phyloP scores from a whole-genome alignment of 37 sponge, comb jelly and placozoan species.

The Halisarca cf. caerulea region DNA sequence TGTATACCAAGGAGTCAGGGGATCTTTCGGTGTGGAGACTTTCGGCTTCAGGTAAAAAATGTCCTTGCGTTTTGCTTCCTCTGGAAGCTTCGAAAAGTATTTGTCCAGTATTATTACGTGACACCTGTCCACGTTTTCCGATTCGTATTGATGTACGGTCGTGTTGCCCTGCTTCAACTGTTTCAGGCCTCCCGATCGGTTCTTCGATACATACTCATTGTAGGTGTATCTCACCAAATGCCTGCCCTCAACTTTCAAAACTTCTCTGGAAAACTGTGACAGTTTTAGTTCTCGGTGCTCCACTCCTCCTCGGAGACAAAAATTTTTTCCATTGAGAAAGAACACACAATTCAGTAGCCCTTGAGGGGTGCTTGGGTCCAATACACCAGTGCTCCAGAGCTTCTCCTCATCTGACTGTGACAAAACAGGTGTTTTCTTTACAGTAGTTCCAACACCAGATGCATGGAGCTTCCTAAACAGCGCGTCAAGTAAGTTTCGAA shows the following conservation, averaged over 20 bases:
- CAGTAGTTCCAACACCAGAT: too few relatives aligned
- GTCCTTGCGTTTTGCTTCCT: neutral
- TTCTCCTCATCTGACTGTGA: slow-evolving; percentile 33
- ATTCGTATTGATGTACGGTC: slow-evolving; percentile 24
- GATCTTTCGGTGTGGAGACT: too few relatives aligned
- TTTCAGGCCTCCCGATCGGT: slow-evolving; percentile 9
- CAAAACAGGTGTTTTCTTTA: neutral
- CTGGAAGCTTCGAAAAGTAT: too few relatives aligned
- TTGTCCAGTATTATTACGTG: too few relatives aligned
- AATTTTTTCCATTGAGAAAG: slow-evolving; percentile 43
- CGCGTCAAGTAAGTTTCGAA: neutral
- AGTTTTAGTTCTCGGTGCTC: slow-evolving; percentile 35
- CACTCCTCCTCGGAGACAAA: slow-evolving; percentile 36
- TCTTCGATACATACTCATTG: slow-evolving; percentile 33
- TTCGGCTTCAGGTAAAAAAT: too few relatives aligned
- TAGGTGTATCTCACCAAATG: neutral
- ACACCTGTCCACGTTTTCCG: neutral
- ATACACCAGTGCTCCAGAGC: slow-evolving; percentile 38
- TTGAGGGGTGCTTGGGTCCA: slow-evolving; percentile 21
- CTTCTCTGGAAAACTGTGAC: slow-evolving; percentile 26
- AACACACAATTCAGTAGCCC: slow-evolving; percentile 32
- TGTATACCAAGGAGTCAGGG: too few relatives aligned
- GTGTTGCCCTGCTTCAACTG: slow-evolving; percentile 14
- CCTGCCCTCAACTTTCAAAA: neutral
- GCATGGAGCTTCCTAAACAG: neutral